Base-by-base conservation (phyloP, 2,888 invertebrate species). In the Chirona hameri region DNA sequence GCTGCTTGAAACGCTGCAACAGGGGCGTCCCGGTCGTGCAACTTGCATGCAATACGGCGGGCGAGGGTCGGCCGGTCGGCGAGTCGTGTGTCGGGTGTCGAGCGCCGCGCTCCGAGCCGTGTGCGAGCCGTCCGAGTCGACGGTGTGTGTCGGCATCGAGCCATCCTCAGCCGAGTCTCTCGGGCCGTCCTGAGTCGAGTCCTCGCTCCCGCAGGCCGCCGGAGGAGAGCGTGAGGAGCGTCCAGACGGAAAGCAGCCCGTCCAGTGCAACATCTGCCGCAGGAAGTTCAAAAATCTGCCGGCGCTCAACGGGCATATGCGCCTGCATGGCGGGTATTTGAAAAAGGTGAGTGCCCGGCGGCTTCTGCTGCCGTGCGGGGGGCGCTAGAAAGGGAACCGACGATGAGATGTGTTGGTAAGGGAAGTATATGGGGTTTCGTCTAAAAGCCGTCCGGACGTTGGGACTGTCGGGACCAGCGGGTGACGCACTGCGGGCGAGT, bases 231-330 rank as follows among this genome's bases (percentile, higher is more conserved):
- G 81, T 12, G 80, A 81, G 48, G 29, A 60, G 55, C n/a, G 46
- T 39, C 39, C 39, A 39, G 46, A 65, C 72, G 72, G 39, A 46
- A 60, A 83, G 87, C 96, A 96, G 79, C 97, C 76, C 76, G 76
- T 97, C 84, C 96, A 96, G 88, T 98, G 98, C 89, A 96, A 95
- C 89, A 91, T 98, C 84, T 99, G 98, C 88, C 95, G 96, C 89
- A 92, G 97, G 86, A 94, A 95, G 88, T 99, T 98, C 90, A 98
- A 98, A 90, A 98, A 98, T 89, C 95, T 97, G 88, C 97, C 98
- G 39, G 98, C 98, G 52, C 92, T 99, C 83, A 99, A 99, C 89
- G 98, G 98, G 15, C 98, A 98, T 88, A 98, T 98, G 98, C 91
- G 98, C 87, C 91, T 98, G 85, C 98, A 99, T 88, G 98, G 98